These are phyloP conservation scores for Geopemphigus sp. DNA, from an alignment of 1,140 invertebrate species.

Conservation along the genomic window DNA sequence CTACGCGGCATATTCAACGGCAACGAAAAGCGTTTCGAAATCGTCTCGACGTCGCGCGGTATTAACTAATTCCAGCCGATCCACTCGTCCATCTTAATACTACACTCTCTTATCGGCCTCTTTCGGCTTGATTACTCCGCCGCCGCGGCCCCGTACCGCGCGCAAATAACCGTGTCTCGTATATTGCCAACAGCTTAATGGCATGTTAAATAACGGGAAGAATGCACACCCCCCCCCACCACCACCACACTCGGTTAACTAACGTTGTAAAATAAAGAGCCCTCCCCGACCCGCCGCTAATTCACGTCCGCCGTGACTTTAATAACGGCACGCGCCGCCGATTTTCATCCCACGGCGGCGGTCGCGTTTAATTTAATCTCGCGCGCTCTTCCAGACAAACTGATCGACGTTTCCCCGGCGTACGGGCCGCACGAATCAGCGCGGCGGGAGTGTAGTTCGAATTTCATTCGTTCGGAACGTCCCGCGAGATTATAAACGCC, in stretches of 20 bases:
- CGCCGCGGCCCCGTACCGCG: not conserved
- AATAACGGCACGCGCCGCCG: too few species aligned
- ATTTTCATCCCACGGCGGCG: too few species aligned
- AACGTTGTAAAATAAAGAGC: not conserved
- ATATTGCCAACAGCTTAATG: constrained; percentile 16
- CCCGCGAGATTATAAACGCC: too few species aligned
- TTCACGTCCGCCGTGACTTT: too few species aligned
- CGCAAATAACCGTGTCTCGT: not conserved
- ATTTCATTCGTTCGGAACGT: too few species aligned
- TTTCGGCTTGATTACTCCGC: constrained; percentile 20
- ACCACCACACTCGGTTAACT: too few species aligned
- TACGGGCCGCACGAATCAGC: too few species aligned
- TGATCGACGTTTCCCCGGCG: not conserved
- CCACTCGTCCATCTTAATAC: not conserved
- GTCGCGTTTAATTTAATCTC: too few species aligned
- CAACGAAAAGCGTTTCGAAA: not conserved
- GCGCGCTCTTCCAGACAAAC: not conserved
- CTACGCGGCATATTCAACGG: too few species aligned
- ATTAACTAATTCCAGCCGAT: not conserved
- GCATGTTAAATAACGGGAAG: constrained; percentile 2
- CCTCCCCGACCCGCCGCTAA: too few species aligned
- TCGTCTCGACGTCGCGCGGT: not conserved
- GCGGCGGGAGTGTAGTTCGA: too few species aligned
- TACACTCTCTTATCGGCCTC: constrained; percentile 1
- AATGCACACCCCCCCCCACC: not conserved